Percentiles rank a stretch among this genome's conserved stretches.
phyloP scores from a whole-genome alignment of 2,888 invertebrate genomes.

The Pristionchus arcanus region DNA sequence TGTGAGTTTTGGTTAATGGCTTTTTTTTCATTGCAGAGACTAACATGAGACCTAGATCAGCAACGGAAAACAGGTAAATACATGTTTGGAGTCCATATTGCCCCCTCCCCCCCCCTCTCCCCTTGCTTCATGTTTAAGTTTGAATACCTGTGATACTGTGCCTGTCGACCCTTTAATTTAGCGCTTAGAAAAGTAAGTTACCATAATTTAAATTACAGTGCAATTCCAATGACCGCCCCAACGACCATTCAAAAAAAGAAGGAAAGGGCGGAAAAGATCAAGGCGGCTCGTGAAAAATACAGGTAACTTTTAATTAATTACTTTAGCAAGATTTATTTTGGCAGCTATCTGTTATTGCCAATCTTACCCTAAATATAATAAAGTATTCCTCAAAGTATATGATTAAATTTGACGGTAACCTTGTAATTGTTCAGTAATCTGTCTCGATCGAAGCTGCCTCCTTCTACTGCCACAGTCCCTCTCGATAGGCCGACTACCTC shows the following conservation, averaged over 20 bases:
- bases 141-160: too few species aligned
- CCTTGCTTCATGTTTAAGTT: too few species aligned
- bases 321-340: background rate
- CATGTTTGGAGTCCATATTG: too few species aligned
- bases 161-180: too few species aligned
- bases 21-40: background rate
- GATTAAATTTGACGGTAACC: background rate
- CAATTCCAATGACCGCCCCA: background rate
- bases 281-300: slow-evolving; percentile 28
- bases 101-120: too few species aligned
- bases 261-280: background rate
- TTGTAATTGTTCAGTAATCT: background rate
- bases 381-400: background rate
- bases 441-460: background rate
- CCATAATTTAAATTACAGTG: background rate
- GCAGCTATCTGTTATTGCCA: background rate
- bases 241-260: slow-evolving; percentile 20
- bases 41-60: background rate
- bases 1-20: background rate
- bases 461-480: background rate
- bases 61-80: too few species aligned
- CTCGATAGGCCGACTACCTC: background rate
- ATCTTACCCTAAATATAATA: background rate
- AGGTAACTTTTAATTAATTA: background rate
- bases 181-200: too few species aligned